These are phyloP conservation scores for Passer montanus DNA, from an alignment of 2,113 vertebrate species.

Conservation along the genomic window DNA sequence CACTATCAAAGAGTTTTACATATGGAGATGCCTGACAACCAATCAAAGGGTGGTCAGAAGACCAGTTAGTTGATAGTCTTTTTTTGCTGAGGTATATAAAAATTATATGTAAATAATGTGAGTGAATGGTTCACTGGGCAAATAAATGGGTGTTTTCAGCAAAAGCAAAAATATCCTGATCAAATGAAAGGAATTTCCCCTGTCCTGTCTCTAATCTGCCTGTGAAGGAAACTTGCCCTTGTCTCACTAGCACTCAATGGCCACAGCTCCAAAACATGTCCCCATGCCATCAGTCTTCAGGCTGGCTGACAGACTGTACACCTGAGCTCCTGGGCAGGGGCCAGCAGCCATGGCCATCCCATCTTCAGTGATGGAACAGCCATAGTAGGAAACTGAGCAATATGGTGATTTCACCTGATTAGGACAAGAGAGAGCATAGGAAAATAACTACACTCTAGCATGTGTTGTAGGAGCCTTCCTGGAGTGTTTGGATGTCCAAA, in stretches of 20 bases:
- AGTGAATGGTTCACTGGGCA: background rate
- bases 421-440: background rate
- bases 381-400: background rate
- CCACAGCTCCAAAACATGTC: background rate
- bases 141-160: background rate
- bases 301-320: background rate
- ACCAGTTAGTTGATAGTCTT: background rate
- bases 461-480: background rate
- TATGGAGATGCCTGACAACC: background rate
- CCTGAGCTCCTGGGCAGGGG: background rate
- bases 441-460: rapidly evolving
- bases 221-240: background rate
- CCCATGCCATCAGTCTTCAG: background rate
- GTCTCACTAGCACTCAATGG: background rate
- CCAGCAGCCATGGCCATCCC: background rate
- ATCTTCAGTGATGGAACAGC: background rate
- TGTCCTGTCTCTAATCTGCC: background rate
- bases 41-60: background rate
- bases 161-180: background rate
- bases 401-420: background rate
- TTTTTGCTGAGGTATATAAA: background rate
- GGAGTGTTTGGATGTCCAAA: background rate
- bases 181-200: background rate
- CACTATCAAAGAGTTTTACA: background rate
- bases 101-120: background rate